phyloP scores from a whole-genome alignment of 2,888 invertebrate species.

The Diaprepes abbreviatus region DNA sequence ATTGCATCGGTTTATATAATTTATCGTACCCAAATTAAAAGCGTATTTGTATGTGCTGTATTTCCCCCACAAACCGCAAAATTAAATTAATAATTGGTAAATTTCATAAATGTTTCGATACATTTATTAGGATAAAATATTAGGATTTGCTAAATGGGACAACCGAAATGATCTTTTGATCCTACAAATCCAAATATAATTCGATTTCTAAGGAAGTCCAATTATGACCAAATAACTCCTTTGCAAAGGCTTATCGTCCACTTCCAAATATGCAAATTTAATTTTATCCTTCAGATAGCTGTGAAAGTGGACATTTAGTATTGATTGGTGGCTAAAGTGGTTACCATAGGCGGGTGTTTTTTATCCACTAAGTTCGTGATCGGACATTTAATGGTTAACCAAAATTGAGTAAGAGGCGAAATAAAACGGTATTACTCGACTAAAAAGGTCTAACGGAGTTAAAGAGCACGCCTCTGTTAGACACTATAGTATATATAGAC shows the following conservation, averaged over 20 bases:
- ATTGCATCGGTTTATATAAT: too few species aligned
- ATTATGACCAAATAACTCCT: constrained; percentile 37
- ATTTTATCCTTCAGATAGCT: constrained; percentile 31
- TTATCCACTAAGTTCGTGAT: too few species aligned
- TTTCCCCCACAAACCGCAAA: too few species aligned
- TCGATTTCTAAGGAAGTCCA: constrained; percentile 23
- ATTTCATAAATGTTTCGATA: not conserved
- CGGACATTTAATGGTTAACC: too few species aligned
- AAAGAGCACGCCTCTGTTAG: too few species aligned
- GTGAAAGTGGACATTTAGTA: constrained; percentile 32
- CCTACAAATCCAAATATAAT: constrained; percentile 24
- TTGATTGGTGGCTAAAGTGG: constrained; percentile 15
- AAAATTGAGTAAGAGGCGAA: too few species aligned
- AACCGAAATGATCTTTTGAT: constrained; percentile 1
- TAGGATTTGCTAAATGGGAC: not conserved
- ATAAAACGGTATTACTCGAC: too few species aligned
- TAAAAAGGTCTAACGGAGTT: too few species aligned
- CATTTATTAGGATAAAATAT: too few species aligned
- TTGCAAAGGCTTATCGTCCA: constrained; percentile 23
- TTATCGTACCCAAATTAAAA: too few species aligned
- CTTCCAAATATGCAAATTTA: constrained; percentile 28
- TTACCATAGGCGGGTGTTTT: constrained; percentile 7
- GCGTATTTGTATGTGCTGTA: too few species aligned
- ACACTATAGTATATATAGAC: not conserved
- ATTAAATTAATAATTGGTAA: too few species aligned